Percentiles rank a stretch among this genome's conserved stretches.
Conservation (phyloP, 2,797 vertebrate genomes). For the Coregonus ussuriensis region DNA sequence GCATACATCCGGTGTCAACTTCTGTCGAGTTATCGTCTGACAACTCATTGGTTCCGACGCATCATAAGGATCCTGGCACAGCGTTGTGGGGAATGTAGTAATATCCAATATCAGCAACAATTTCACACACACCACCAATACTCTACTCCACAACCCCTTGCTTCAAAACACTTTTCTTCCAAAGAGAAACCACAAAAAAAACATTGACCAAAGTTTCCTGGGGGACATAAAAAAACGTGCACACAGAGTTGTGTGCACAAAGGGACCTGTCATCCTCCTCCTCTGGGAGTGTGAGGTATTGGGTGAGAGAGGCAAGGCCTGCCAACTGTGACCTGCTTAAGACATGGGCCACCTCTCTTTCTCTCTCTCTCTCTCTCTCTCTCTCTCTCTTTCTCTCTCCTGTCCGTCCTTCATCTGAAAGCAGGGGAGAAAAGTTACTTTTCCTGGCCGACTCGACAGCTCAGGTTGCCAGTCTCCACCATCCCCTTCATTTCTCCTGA, state of each 20-base stretch:
- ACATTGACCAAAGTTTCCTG: slow-evolving; percentile 20
- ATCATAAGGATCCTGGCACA: slow-evolving; percentile 31
- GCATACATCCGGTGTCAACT: slow-evolving; percentile 2
- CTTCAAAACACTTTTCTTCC: slow-evolving; percentile 23
- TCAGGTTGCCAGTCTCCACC: slow-evolving; percentile 48
- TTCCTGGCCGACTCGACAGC: slow-evolving; percentile 48
- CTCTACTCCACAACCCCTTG: background rate
- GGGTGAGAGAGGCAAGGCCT: slow-evolving; percentile 55
- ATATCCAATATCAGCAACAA: slow-evolving; percentile 21
- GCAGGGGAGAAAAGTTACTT: slow-evolving; percentile 41
- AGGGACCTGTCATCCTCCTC: slow-evolving; percentile 56
- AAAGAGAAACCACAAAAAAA: slow-evolving; percentile 18
- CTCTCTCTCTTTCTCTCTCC: slow-evolving; percentile 10
- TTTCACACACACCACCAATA: slow-evolving; percentile 20
- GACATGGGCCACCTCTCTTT: slow-evolving; percentile 29
- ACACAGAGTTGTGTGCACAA: slow-evolving; percentile 42
- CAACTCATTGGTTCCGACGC: slow-evolving; percentile 18
- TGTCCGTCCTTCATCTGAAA: slow-evolving; percentile 48
- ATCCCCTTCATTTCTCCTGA: slow-evolving; percentile 60
- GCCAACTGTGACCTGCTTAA: slow-evolving; percentile 62
- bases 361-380: no score
- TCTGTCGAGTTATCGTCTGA: background rate
- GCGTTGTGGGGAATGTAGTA: slow-evolving; percentile 3
- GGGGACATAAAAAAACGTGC: slow-evolving; percentile 34
- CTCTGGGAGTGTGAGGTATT: slow-evolving; percentile 57